Evolutionary conservation across 2,113 vertebrate genomes (phyloP).

Genomic region (Lipotes vexillifer): DNA sequence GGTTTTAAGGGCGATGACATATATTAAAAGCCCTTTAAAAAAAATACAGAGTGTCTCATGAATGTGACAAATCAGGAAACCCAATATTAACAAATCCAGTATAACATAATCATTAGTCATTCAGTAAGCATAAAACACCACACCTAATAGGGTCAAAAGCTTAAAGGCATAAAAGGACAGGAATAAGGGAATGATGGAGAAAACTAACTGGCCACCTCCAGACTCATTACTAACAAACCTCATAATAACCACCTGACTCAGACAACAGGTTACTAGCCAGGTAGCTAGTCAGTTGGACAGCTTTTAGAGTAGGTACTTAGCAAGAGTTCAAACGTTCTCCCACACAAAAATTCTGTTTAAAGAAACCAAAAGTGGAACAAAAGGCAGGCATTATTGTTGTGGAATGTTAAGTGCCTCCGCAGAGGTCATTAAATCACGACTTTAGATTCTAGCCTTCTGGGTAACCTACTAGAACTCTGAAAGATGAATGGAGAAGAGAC

Average conservation of each 20-base stretch:
- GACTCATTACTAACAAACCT: neutral
- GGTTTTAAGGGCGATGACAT: neutral
- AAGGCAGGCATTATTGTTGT: neutral
- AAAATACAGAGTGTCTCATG: neutral
- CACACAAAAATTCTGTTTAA: conserved; percentile 6
- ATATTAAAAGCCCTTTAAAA: neutral
- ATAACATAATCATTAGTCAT: neutral
- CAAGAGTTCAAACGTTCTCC: conserved; percentile 1
- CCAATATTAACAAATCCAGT: neutral
- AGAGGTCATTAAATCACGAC: neutral
- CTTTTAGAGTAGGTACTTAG: neutral
- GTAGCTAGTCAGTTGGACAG: neutral
- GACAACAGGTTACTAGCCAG: neutral
- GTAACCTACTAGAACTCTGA: neutral
- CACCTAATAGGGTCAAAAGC: neutral
- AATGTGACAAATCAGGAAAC: neutral
- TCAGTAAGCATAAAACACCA: neutral
- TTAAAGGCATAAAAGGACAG: neutral
- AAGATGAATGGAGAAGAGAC: neutral
- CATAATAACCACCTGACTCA: neutral
- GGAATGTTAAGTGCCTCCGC: neutral
- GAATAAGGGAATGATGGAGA: neutral
- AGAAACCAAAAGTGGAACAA: neutral
- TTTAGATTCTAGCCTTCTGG: neutral
- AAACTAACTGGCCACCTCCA: neutral